These are phyloP conservation scores for Phodopus roborovskii DNA, from an alignment of 2,113 vertebrate genomes.

Conservation along the genomic window DNA sequence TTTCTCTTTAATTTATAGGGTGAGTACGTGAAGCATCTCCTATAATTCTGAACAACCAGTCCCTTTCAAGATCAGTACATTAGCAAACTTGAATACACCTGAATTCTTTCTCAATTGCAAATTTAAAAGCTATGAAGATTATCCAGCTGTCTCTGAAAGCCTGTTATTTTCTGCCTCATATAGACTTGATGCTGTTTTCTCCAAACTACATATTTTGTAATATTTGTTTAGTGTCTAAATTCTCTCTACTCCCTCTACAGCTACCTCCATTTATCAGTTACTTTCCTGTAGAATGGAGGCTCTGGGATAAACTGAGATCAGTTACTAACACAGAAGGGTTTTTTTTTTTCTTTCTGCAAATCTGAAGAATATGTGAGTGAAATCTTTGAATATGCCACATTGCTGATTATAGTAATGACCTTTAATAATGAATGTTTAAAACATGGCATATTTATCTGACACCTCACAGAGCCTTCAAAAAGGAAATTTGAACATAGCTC, in stretches of 20 bases:
- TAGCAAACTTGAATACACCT: not conserved
- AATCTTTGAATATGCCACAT: not conserved
- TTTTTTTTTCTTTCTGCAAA: not conserved
- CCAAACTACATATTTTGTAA: not conserved
- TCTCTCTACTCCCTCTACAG: not conserved
- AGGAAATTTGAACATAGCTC: conserved; percentile 4
- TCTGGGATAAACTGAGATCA: not conserved
- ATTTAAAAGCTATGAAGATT: not conserved
- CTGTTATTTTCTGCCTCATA: not conserved
- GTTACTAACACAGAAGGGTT: not conserved
- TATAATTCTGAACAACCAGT: not conserved
- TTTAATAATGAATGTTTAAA: conserved; percentile 23
- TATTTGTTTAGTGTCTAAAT: conserved; percentile 2
- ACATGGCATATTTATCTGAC: not conserved
- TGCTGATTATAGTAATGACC: not conserved
- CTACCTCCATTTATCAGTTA: not conserved
- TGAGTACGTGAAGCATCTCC: not conserved
- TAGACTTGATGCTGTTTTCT: not conserved
- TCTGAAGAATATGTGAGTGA: not conserved
- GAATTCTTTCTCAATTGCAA: not conserved
- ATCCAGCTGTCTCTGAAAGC: not conserved
- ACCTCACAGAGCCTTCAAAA: not conserved
- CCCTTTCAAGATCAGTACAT: not conserved
- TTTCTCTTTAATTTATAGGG: not conserved
- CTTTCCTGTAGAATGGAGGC: not conserved